A percentile compares a stretch with the other conserved stretches of the same genome.
phyloP scores from a whole-genome alignment of 2,888 invertebrate species.

The Troides aeacus region DNA sequence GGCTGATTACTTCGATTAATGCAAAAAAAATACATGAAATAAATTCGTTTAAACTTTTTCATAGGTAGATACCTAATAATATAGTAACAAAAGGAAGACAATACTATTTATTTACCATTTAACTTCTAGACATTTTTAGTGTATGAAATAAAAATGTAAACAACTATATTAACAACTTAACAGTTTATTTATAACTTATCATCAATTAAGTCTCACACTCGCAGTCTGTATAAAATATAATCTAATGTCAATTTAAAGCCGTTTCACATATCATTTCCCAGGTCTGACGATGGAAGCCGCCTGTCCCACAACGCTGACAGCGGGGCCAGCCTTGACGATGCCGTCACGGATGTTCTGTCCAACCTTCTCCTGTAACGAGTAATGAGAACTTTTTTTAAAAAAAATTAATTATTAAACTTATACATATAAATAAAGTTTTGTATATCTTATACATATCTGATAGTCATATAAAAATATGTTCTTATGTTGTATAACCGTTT shows the following conservation, averaged over 20 bases:
- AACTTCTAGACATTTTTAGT: too few relatives aligned
- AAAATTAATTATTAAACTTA: too few relatives aligned
- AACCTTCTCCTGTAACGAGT: conserved; percentile 40
- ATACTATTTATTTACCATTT: too few relatives aligned
- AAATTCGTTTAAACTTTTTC: accelerated
- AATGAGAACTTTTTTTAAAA: too few relatives aligned
- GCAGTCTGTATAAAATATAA: not conserved
- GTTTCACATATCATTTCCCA: conserved; percentile 8
- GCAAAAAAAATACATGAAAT: accelerated
- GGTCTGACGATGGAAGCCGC: conserved; percentile 31
- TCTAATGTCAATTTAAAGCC: too few relatives aligned
- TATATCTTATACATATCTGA: too few relatives aligned
- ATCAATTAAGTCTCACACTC: not conserved
- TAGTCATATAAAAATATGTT: too few relatives aligned
- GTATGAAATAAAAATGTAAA: not conserved
- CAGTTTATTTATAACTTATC: not conserved
- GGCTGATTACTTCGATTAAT: too few relatives aligned
- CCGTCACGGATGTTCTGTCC: conserved; percentile 44
- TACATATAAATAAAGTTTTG: too few relatives aligned
- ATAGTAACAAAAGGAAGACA: too few relatives aligned
- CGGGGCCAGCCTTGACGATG: conserved; percentile 45
- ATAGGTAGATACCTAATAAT: too few relatives aligned
- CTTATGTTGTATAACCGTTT: too few relatives aligned
- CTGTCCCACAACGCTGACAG: conserved; percentile 41
- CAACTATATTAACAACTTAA: not conserved